Evolutionary conservation across 2,888 invertebrate genomes (phyloP), one percentile per base, ranked within the genome.

Genomic region (Spisula subtruncata): DNA sequence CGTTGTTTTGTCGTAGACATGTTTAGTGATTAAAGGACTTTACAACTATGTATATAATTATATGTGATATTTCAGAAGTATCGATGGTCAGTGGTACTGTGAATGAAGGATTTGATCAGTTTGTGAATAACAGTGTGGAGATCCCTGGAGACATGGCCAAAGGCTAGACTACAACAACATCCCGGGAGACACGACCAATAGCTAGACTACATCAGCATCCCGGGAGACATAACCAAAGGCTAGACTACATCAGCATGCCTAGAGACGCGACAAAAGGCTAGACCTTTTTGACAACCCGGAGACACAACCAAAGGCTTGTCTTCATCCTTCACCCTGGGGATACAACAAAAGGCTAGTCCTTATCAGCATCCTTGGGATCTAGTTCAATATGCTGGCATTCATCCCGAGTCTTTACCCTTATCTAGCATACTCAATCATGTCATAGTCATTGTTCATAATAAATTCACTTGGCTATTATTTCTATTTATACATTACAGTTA

Each of bases 91-190:
- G 80, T 54, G 75, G 75, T 32, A 88, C 85, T 5, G 89, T 81
- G n/a, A 90, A 90, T 85, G 85, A 83, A 60, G 90, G 86, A 10
- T 90, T 87, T 85, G 90, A 90, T 80, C 85, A 90, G 48, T 87
- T 90, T 89, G 90, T 90, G 18, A 85, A 89, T 66, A 85, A 71
- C 18, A 48, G 29, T 8, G 84, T 79, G 12, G 32, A 84, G 12
- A 71, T 79, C 46, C 71, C 84, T 32, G 75, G 48, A 48, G 32
- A 84, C 48, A 6, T 12, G 0, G 10, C 46, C 20, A 81, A 25
- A 51, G 46, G n/a, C 20, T 81, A n/a, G n/a, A n/a, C n/a, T n/a
- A n/a, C n/a, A n/a, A n/a, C n/a, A n/a, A n/a, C n/a, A 66, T 75
- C 41, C 71, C 84, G 10, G 71, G 41, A 41, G 41, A 41, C 41